Conservation (phyloP, 23 tunicate genomes). For the Styela clava region DNA sequence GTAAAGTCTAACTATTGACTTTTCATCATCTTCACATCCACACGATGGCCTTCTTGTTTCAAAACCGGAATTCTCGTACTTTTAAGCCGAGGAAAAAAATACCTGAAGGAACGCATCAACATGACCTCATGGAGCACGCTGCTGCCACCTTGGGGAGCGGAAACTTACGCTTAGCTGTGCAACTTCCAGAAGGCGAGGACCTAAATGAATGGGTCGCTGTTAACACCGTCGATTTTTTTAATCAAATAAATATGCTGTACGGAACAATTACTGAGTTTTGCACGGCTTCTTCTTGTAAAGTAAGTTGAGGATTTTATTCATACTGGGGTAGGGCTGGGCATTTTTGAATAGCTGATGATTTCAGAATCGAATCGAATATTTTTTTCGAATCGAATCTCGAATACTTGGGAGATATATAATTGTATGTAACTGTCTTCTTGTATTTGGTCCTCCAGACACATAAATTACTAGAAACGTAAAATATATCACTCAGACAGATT, state of each 20-base stretch:
- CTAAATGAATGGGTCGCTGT: conserved; percentile 97
- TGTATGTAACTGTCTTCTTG: no score
- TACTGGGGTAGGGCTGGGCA: no score
- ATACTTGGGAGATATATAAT: no score
- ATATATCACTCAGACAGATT: no score
- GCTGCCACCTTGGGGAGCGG: conserved; percentile 98
- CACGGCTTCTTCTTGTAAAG: conserved; percentile 75
- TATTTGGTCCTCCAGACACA: no score
- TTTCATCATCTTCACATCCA: background rate
- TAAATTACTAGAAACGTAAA: no score
- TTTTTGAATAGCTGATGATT: no score
- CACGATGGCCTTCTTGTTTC: conserved; percentile 81
- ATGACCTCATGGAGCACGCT: conserved; percentile 91
- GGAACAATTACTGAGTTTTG: conserved; percentile 91
- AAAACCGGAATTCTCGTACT: conserved; percentile 70
- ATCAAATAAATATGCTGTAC: conserved; percentile 94
- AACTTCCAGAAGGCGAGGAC: conserved; percentile 96
- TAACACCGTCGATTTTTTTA: conserved; percentile 93
- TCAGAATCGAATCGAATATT: no score
- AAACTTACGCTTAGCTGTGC: conserved; percentile 89
- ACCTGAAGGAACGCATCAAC: conserved; percentile 94
- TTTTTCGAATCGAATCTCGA: no score
- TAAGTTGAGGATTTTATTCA: no score
- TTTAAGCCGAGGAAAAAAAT: conserved; percentile 88
- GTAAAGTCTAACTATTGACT: background rate